Conservation (phyloP, 2,113 vertebrate genomes). For the Casuarius casuarius region DNA sequence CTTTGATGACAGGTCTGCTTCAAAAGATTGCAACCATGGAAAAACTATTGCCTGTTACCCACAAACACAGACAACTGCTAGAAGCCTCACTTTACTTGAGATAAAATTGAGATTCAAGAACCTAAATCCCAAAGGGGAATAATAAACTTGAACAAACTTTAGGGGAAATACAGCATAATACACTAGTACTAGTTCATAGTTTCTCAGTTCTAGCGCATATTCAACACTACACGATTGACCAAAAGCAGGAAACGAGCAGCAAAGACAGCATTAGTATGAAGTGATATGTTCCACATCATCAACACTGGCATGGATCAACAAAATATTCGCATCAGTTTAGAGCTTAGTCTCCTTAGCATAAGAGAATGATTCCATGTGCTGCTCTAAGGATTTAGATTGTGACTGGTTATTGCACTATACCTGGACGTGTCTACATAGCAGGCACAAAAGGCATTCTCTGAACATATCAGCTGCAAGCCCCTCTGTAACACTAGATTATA, state of each 20-base stretch:
- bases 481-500: rapidly evolving
- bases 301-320: not conserved
- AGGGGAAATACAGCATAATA: not conserved
- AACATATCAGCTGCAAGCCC: not conserved
- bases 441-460: not conserved
- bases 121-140: not conserved
- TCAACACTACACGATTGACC: not conserved
- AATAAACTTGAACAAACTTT: not conserved
- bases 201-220: not conserved
- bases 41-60: not conserved
- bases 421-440: not conserved
- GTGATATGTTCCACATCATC: not conserved
- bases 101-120: not conserved
- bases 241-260: not conserved
- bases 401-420: not conserved
- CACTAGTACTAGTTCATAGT: not conserved
- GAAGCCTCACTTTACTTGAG: not conserved
- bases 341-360: not conserved
- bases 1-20: not conserved
- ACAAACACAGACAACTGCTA: not conserved
- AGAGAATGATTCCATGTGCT: not conserved
- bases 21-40: not conserved
- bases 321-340: not conserved
- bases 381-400: not conserved
- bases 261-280: not conserved